phyloP scores from a whole-genome alignment of 2,797 vertebrate species.

The Scleropages formosus region DNA sequence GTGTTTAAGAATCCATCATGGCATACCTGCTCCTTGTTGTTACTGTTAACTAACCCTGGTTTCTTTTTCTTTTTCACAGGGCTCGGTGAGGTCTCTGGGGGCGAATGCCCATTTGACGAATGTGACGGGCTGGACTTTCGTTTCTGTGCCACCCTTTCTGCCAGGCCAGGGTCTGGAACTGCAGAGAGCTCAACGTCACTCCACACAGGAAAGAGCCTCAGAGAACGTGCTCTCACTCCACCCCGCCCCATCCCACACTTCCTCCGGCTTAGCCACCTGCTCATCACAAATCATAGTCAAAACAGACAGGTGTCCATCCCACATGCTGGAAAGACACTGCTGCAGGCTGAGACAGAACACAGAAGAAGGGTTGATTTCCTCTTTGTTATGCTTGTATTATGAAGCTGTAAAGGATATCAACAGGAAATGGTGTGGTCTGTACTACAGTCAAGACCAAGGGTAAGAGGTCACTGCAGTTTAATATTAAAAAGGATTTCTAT shows the following conservation, averaged over 20 bases:
- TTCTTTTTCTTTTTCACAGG: constrained; percentile 99
- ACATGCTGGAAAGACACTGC: neutral
- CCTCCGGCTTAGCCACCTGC: neutral
- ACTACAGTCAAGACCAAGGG: too few species aligned
- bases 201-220: neutral
- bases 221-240: neutral
- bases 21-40: constrained; percentile 92
- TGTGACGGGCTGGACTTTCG: constrained; percentile 93
- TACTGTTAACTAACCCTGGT: constrained; percentile 84
- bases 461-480: too few species aligned
- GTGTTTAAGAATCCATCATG: neutral
- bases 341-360: neutral
- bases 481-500: too few species aligned
- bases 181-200: constrained; percentile 18
- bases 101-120: constrained; percentile 97
- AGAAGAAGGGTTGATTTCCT: neutral
- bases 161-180: constrained; percentile 83
- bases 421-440: neutral
- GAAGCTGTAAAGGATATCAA: neutral
- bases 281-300: constrained; percentile 11
- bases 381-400: neutral
- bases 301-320: neutral
- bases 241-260: neutral
- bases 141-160: constrained; percentile 84
- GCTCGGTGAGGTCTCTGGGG: constrained; percentile 89